phyloP scores from a whole-genome alignment of 2,888 invertebrate species.

The Siphlonurus alternatus region DNA sequence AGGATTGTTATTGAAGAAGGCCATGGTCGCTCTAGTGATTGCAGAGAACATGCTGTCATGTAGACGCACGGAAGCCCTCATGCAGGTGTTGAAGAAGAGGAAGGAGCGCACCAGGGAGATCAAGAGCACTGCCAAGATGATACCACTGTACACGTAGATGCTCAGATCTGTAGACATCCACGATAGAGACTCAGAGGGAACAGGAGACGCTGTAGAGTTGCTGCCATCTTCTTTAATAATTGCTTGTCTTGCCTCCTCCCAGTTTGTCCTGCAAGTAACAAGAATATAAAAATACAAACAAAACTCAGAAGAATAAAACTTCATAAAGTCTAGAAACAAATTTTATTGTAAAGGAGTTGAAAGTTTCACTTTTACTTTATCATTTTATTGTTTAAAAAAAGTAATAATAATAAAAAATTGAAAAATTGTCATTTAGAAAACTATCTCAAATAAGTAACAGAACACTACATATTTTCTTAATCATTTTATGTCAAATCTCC shows the following conservation, averaged over 20 bases:
- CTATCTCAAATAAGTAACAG: too few relatives aligned
- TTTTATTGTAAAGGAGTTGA: too few relatives aligned
- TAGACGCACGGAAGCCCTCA: constrained; percentile 45
- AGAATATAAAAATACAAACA: neutral
- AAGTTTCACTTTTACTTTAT: too few relatives aligned
- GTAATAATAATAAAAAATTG: too few relatives aligned
- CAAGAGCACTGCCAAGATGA: constrained; percentile 17
- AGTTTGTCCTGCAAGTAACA: constrained; percentile 8
- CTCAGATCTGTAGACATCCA: constrained; percentile 4
- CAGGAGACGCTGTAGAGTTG: neutral
- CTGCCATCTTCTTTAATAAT: neutral
- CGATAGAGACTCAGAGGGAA: neutral
- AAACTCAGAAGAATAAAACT: neutral
- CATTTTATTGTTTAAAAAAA: too few relatives aligned
- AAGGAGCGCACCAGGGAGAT: constrained; percentile 39
- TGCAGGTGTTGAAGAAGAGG: constrained; percentile 43
- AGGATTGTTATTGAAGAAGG: constrained; percentile 74
- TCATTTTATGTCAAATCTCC: too few relatives aligned
- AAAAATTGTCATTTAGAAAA: too few relatives aligned
- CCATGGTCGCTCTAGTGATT: constrained; percentile 37
- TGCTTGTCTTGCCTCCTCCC: constrained; percentile 2
- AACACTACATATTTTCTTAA: too few relatives aligned
- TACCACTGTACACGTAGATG: constrained; percentile 7
- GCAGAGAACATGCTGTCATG: constrained; percentile 55
- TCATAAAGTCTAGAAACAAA: neutral